A percentile compares a stretch with the other conserved stretches of the same genome.
These are phyloP conservation scores for Platichthys flesus DNA, from an alignment of 2,113 vertebrate genomes.

Conservation along the genomic window DNA sequence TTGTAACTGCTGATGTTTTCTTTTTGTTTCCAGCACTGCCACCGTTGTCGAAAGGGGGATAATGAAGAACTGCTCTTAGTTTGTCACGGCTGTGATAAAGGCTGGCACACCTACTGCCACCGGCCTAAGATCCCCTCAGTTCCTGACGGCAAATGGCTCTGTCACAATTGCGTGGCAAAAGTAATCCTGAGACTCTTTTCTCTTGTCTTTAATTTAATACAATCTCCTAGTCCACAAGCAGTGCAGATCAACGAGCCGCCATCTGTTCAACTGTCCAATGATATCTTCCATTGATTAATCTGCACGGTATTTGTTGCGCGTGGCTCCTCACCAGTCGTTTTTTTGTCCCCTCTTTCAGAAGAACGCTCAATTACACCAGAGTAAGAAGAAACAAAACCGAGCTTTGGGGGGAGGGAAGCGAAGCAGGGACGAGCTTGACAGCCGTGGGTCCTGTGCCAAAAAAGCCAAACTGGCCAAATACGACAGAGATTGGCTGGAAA, in stretches of 20 bases:
- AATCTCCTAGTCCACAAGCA: background rate
- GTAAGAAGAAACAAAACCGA: conserved; percentile 86
- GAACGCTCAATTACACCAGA: conserved; percentile 85
- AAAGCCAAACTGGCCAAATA: conserved; percentile 87
- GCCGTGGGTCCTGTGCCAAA: conserved; percentile 82
- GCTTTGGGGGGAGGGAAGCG: conserved; percentile 81
- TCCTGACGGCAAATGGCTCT: conserved; percentile 97
- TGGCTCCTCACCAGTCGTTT: conserved; percentile 34
- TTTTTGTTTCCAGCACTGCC: conserved; percentile 89
- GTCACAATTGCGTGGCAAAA: conserved; percentile 94
- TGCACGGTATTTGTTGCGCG: conserved; percentile 12
- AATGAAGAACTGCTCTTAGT: conserved; percentile 95
- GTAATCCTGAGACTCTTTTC: conserved; percentile 68
- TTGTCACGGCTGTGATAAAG: conserved; percentile 96
- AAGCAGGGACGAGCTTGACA: conserved; percentile 84
- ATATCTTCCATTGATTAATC: background rate
- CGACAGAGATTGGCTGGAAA: conserved; percentile 84
- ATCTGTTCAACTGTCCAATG: background rate
- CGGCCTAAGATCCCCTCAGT: conserved; percentile 94
- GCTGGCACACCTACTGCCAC: conserved; percentile 97
- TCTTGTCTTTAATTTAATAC: background rate
- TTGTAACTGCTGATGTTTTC: background rate
- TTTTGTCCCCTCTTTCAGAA: conserved; percentile 82
- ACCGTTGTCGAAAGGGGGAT: conserved; percentile 94
- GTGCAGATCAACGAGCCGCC: background rate